Percentiles rank a stretch among this genome's conserved stretches.
Conservation (phyloP, 2,888 invertebrate species). For the Dermolepida albohirtum region DNA sequence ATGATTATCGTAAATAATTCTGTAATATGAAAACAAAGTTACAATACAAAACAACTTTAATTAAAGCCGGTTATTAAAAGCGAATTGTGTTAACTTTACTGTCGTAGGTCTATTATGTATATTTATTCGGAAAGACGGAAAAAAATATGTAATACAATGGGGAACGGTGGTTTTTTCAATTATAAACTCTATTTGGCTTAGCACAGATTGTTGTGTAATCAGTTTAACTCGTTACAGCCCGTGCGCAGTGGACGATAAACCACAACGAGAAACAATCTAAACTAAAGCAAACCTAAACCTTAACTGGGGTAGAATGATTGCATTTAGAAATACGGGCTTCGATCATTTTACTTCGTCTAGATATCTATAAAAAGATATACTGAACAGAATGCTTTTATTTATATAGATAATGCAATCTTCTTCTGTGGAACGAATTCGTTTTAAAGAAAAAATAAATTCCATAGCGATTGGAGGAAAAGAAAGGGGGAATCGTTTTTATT, state of each 20-base stretch:
- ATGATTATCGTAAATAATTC: too few relatives aligned
- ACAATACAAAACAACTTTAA: too few relatives aligned
- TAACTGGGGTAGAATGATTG: slow-evolving; percentile 68
- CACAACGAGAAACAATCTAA: slow-evolving; percentile 66
- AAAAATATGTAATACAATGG: slow-evolving; percentile 51
- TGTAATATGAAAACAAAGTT: too few relatives aligned
- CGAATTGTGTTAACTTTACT: too few relatives aligned
- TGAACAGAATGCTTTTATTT: slow-evolving; percentile 29
- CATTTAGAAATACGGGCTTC: slow-evolving; percentile 57
- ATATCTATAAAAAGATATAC: slow-evolving; percentile 42
- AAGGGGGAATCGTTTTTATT: neutral
- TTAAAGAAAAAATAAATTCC: neutral
- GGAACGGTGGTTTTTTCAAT: slow-evolving; percentile 65
- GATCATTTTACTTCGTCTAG: slow-evolving; percentile 42
- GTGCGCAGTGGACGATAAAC: slow-evolving; percentile 66
- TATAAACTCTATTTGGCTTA: slow-evolving; percentile 69
- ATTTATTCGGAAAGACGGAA: slow-evolving; percentile 42
- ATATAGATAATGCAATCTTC: slow-evolving; percentile 31
- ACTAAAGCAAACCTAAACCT: slow-evolving; percentile 67
- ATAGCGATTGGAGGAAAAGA: neutral
- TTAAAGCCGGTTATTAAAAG: too few relatives aligned
- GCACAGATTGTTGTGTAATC: slow-evolving; percentile 68
- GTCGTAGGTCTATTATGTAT: slow-evolving; percentile 44
- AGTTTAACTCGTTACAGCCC: slow-evolving; percentile 66
- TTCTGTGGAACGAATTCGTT: neutral